Evolutionary conservation across 2,113 vertebrate genomes (phyloP).

Genomic region (Onychostruthus taczanowskii): DNA sequence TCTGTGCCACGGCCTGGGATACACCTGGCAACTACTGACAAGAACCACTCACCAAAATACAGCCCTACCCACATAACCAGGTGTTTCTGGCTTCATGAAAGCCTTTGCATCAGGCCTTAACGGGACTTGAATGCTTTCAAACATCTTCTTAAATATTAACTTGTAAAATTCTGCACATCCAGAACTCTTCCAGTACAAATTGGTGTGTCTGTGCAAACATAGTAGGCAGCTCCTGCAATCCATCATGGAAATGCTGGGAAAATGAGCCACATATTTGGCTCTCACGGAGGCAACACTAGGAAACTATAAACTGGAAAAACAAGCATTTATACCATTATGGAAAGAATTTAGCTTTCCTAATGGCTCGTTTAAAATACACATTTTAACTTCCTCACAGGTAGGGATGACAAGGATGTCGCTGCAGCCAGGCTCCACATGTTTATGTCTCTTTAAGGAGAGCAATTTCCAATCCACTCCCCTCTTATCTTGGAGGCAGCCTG

Average conservation of each 20-base stretch:
- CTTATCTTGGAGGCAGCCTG: slow-evolving; percentile 32
- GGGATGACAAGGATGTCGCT: neutral
- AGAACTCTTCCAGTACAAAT: neutral
- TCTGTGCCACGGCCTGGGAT: neutral
- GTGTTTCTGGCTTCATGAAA: neutral
- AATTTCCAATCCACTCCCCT: slow-evolving; percentile 15
- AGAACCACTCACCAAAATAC: neutral
- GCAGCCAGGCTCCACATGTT: neutral
- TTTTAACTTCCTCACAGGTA: neutral
- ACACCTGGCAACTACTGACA: neutral
- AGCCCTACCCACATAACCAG: neutral
- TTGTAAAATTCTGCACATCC: neutral
- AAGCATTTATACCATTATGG: neutral
- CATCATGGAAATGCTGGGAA: neutral
- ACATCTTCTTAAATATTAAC: neutral
- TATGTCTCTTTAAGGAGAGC: neutral
- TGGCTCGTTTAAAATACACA: neutral
- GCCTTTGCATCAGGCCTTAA: neutral
- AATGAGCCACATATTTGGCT: neutral
- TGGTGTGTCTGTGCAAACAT: neutral
- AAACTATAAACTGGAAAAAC: slow-evolving; percentile 7
- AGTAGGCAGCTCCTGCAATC: neutral
- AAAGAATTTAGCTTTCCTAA: slow-evolving; percentile 22
- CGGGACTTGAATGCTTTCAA: neutral
- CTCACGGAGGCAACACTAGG: neutral